phyloP scores from a whole-genome alignment of 92 coral and sea anemone genomes.

The Desmophyllum pertusum region DNA sequence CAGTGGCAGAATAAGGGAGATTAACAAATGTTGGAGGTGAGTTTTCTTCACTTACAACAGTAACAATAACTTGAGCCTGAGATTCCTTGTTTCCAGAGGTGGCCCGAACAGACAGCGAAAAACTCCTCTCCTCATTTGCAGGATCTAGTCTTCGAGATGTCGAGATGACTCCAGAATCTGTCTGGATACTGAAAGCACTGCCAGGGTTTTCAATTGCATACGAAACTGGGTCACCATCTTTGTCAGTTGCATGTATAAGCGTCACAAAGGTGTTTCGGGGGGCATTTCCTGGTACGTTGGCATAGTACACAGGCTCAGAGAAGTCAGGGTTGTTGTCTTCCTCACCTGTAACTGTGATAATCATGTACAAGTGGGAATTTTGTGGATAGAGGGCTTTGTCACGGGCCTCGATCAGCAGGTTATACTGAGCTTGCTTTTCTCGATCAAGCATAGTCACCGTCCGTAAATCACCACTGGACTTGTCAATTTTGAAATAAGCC shows the following conservation, averaged over 20 bases:
- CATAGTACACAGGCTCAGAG: slow-evolving; percentile 73
- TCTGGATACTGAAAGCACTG: slow-evolving; percentile 55
- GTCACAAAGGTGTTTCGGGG: slow-evolving; percentile 75
- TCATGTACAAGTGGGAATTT: slow-evolving; percentile 65
- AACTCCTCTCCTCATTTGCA: slow-evolving; percentile 41
- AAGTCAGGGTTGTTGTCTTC: slow-evolving; percentile 82
- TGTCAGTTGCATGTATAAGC: slow-evolving; percentile 68
- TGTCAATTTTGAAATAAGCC: slow-evolving; percentile 63
- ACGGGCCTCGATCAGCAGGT: slow-evolving; percentile 72
- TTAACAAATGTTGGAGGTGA: slow-evolving; percentile 75
- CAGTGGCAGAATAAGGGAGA: slow-evolving; percentile 50
- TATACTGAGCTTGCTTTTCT: slow-evolving; percentile 66
- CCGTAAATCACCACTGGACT: slow-evolving; percentile 57
- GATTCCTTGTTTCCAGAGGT: slow-evolving; percentile 36
- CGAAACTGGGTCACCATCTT: slow-evolving; percentile 47
- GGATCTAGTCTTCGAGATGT: slow-evolving; percentile 62
- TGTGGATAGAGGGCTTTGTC: slow-evolving; percentile 74
- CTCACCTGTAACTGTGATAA: slow-evolving; percentile 51
- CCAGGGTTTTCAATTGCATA: slow-evolving; percentile 46
- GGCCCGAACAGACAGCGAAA: slow-evolving; percentile 63
- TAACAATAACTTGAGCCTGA: slow-evolving; percentile 72
- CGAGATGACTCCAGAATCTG: slow-evolving; percentile 68
- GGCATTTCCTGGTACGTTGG: slow-evolving; percentile 68
- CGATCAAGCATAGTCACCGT: slow-evolving; percentile 64
- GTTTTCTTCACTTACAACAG: slow-evolving; percentile 69